Evolutionary conservation across 2,113 vertebrate genomes (phyloP), one percentile per base, ranked within the genome.

Genomic region (Phycodurus eques): DNA sequence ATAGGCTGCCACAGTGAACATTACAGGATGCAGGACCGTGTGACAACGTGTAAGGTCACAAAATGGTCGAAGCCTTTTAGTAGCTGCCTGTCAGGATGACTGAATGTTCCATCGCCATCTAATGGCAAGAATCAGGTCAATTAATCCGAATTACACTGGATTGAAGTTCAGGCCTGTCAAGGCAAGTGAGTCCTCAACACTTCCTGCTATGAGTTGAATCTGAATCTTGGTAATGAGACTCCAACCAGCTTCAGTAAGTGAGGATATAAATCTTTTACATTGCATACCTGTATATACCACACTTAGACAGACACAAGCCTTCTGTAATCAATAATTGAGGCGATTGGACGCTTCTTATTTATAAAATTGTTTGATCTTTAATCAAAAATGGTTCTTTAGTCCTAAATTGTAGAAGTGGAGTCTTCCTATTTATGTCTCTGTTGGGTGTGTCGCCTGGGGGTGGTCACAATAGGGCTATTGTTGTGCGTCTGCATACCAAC

Each of bases 81-180:
- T 9, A 20, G 35, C 53, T 67, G 35, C 1, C 47, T 15, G 27
- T 67, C 54, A 69, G 47, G n/a, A 71, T n/a, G n/a, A 71, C 20
- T 12, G 67, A 17, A 77, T 67, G 78, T 49, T 11, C 10, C 62
- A 70, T 69, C 70, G 68, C 80, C 77, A 78, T 78, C 78, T 79
- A 73, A 66, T 82, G 77, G 69, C 0, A 46, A 70, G 7, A 15
- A 2, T 51, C 33, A 46, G 22, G 19, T 35, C 56, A 19, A 62
- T 22, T 39, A 12, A 54, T 14, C 12, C 17, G 8, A 43, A 12
- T 11, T 31, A 44, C 33, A 35, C 0, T 1, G 17, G 51, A 22
- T 2, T 39, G 8, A 56, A n/a, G 20, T 54, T 54, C 20, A n/a
- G n/a, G 53, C 19, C 66, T 19, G 0, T 66, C 56, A 2, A 15